phyloP scores from a whole-genome alignment of 2,888 invertebrate genomes.

The Pasiphila rectangulata region DNA sequence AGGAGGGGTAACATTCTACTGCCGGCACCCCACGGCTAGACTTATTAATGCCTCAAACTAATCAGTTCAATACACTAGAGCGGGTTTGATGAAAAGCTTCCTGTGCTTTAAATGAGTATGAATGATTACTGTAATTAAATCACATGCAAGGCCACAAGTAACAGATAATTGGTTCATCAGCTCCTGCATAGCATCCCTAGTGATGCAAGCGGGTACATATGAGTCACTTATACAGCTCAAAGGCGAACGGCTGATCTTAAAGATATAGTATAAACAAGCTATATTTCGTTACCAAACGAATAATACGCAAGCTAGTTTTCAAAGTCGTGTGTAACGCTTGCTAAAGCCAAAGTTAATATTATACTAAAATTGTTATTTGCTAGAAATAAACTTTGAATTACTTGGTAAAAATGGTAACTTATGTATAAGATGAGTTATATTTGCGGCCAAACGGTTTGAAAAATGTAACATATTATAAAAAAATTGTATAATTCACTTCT shows the following conservation, averaged over 20 bases:
- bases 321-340: too few relatives aligned
- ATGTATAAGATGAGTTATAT: too few relatives aligned
- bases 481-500: too few relatives aligned
- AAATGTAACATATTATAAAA: background rate
- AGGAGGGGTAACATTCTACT: too few relatives aligned
- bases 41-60: conserved; percentile 1
- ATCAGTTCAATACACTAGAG: conserved; percentile 10
- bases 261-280: too few relatives aligned
- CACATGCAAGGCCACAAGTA: conserved; percentile 17
- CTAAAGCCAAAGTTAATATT: too few relatives aligned
- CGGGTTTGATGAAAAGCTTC: conserved; percentile 15
- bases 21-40: background rate
- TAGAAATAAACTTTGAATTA: too few relatives aligned
- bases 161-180: conserved; percentile 28
- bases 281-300: background rate
- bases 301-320: background rate
- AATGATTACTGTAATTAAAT: conserved; percentile 19
- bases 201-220: conserved; percentile 30
- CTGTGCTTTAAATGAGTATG: conserved; percentile 11
- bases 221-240: conserved; percentile 31
- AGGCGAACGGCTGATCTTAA: conserved; percentile 1
- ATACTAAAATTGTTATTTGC: too few relatives aligned
- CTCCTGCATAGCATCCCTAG: conserved; percentile 19
- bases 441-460: background rate
- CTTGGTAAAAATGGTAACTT: too few relatives aligned